Conservation (phyloP, 2,797 vertebrate genomes). For the Falco cherrug region DNA sequence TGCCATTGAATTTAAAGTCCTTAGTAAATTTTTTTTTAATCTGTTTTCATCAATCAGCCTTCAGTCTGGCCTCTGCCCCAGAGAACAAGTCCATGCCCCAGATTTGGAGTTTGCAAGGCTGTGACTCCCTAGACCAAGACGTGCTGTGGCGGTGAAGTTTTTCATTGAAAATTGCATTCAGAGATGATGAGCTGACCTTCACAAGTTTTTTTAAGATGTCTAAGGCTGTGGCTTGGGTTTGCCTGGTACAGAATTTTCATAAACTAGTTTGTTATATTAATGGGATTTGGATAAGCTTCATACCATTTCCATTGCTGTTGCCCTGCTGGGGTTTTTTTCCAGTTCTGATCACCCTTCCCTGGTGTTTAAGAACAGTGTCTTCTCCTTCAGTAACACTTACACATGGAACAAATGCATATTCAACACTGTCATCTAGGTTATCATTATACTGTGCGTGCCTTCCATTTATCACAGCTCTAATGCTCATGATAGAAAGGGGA, state of each 20-base stretch:
- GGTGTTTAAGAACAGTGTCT: not conserved
- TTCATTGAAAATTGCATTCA: not conserved
- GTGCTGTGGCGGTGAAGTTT: not conserved
- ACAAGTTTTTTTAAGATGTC: not conserved
- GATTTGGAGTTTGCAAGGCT: not conserved
- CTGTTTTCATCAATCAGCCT: not conserved
- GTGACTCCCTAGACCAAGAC: not conserved
- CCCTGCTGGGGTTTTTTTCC: not conserved
- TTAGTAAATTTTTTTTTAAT: not conserved
- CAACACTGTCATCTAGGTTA: conserved; percentile 2
- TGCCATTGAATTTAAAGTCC: not conserved
- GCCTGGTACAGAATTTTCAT: not conserved
- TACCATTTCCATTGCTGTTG: not conserved
- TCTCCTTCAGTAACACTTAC: conserved; percentile 5
- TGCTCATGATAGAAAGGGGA: not conserved
- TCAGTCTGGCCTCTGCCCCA: not conserved
- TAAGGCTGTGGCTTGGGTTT: not conserved
- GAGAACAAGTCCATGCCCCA: not conserved
- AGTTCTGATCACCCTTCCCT: not conserved
- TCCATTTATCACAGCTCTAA: not conserved
- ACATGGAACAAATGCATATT: not conserved
- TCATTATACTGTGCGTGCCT: not conserved
- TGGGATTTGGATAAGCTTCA: not conserved
- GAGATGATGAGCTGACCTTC: not conserved
- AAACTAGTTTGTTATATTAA: not conserved